Evolutionary conservation across 2,797 vertebrate genomes (phyloP).

Genomic region (Sarcoramphus papa): DNA sequence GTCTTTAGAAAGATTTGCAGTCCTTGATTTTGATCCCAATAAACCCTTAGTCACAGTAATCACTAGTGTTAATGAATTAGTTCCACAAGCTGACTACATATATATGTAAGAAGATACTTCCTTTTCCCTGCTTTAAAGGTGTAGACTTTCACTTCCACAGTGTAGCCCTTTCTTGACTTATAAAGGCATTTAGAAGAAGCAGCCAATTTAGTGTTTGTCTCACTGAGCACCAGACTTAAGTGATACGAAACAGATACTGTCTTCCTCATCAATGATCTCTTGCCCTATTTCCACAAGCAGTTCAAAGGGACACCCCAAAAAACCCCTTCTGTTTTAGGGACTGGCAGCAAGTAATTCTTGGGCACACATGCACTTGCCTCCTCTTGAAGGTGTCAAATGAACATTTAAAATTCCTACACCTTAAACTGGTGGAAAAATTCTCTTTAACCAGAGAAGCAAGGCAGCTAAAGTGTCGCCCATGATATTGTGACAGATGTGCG

Average conservation of each 20-base stretch:
- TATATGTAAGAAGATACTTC: background rate
- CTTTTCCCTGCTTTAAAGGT: background rate
- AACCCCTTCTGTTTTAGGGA: accelerated
- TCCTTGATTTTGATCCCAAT: background rate
- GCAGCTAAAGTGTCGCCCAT: background rate
- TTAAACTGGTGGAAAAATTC: background rate
- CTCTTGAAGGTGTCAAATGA: background rate
- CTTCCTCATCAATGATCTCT: background rate
- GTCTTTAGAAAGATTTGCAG: background rate
- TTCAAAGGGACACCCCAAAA: background rate
- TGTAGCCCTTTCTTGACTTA: background rate
- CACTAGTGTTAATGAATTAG: background rate
- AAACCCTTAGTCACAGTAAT: background rate
- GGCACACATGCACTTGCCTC: background rate
- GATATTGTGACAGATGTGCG: background rate
- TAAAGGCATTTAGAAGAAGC: background rate
- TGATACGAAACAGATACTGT: background rate
- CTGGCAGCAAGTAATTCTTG: background rate
- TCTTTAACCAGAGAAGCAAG: background rate
- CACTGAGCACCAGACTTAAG: background rate
- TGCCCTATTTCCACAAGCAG: background rate
- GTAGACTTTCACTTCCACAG: background rate
- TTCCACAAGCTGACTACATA: background rate
- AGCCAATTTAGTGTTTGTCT: background rate
- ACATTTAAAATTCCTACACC: background rate